Conservation (phyloP, 1,140 invertebrate species). For the Pygmarrhopalites habei region DNA sequence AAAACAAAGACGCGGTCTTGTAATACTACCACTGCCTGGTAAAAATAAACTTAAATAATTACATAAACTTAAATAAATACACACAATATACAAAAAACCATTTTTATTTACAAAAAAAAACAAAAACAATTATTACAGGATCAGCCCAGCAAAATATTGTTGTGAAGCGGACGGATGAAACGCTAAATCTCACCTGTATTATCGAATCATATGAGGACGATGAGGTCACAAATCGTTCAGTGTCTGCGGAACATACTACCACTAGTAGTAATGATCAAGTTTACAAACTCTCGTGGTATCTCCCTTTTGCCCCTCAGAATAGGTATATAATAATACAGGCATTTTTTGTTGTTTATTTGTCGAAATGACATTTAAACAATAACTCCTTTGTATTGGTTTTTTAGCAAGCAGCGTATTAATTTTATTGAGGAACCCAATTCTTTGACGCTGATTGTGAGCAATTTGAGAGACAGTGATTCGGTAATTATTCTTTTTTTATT, state of each 20-base stretch:
- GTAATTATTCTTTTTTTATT: no score
- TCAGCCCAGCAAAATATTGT: constrained; percentile 23
- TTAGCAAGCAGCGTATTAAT: constrained; percentile 31
- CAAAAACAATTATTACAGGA: no score
- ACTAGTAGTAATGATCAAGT: constrained; percentile 9
- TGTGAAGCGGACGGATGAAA: constrained; percentile 31
- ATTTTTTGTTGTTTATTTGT: no score
- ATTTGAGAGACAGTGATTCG: constrained; percentile 41
- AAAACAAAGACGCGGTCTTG: constrained; percentile 14
- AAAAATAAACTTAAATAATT: neutral
- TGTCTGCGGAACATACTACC: neutral
- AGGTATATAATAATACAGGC: constrained; percentile 32
- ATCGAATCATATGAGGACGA: constrained; percentile 23
- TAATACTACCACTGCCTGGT: constrained; percentile 21
- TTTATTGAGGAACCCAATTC: constrained; percentile 20
- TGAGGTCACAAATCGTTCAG: neutral
- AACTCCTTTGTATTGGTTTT: neutral
- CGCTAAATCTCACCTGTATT: constrained; percentile 37
- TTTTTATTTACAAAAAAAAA: no score
- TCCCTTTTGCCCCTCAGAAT: constrained; percentile 32
- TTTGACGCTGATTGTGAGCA: constrained; percentile 40
- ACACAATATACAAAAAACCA: no score
- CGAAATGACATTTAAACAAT: neutral
- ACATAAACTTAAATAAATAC: no score
- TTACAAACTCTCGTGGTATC: constrained; percentile 38